Base-by-base conservation (phyloP, 2,888 invertebrate species). In the Euphydryas editha region DNA sequence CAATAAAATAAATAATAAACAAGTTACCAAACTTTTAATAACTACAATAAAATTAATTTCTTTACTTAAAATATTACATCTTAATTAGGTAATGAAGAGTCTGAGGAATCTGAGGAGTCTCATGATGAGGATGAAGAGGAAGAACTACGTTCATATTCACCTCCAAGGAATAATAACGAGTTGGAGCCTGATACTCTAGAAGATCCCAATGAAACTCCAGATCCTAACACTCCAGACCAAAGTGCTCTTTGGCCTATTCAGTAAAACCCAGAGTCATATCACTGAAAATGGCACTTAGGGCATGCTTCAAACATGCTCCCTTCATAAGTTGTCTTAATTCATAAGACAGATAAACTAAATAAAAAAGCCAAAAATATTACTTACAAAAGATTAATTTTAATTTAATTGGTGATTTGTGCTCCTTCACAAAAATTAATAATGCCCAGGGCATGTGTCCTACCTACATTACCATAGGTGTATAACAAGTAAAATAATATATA, bases 101-200 rank as follows among this genome's bases (percentile, higher is more conserved):
- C 94, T 56, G 94, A 94, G 75, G 94, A 94, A 72, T 90, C 94
- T 7, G 94, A 93, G 72, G 94, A 94, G 69, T 92, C 93, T 49
- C 94, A 94, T 74, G 94, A 94, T 81, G 93, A 93, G 76, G 94
- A 94, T 71, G 94, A 94, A 60, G 94, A 94, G 69, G 94, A 94
- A 67, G 94, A 94, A 66, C 84, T 91, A 2, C 85, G 86, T 0
- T 85, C 87, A 42, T 91, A 92, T 70, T 88, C 93, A 1, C 89
- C 92, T 6, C 76, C 87, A 0, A 81, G 88, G 44, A 90, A 90
- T 70, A 90, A 90, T 64, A 91, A 90, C 76, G 92, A 91, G 55
- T 64, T 87, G 3, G 90, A 89, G 73, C 88, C 86, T 0, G 89
- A 90, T 70, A 87, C 86, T 62, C 71, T 89, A 30, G 90, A 91